Conservation (phyloP, 2,797 vertebrate species). For the Macropodus opercularis region DNA sequence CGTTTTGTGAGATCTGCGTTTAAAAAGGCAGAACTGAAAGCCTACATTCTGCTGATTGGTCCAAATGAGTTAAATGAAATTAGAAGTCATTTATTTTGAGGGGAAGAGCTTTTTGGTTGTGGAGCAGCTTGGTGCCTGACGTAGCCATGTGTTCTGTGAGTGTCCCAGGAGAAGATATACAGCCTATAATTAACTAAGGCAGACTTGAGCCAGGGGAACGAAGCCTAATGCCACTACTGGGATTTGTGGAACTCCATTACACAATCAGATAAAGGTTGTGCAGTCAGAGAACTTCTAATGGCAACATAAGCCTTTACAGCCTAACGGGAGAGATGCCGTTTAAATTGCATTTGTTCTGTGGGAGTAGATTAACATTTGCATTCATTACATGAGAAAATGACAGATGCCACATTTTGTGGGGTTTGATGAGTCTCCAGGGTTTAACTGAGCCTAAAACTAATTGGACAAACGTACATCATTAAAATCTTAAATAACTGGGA, state of each 20-base stretch:
- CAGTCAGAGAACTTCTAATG: constrained; percentile 49
- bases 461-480: not conserved
- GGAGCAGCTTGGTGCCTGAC: constrained; percentile 49
- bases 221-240: constrained; percentile 71
- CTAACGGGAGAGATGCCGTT: constrained; percentile 2
- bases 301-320: constrained; percentile 36
- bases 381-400: constrained; percentile 9
- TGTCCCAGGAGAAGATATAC: constrained; percentile 71
- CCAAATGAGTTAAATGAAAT: not conserved
- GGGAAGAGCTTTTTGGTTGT: not conserved
- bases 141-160: constrained; percentile 48
- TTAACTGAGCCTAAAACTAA: not conserved
- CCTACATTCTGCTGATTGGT: not conserved
- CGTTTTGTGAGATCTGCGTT: not conserved
- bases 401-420: not conserved
- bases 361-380: not conserved
- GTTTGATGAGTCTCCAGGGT: not conserved
- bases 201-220: constrained; percentile 63
- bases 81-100: not conserved
- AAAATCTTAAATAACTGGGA: too few relatives aligned
- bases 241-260: constrained; percentile 79
- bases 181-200: constrained; percentile 74
- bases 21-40: rapidly evolving
- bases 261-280: constrained; percentile 75
- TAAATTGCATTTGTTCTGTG: not conserved